These are phyloP conservation scores for Metallyticus violacea DNA, from an alignment of 2,888 invertebrate species.

Conservation along the genomic window DNA sequence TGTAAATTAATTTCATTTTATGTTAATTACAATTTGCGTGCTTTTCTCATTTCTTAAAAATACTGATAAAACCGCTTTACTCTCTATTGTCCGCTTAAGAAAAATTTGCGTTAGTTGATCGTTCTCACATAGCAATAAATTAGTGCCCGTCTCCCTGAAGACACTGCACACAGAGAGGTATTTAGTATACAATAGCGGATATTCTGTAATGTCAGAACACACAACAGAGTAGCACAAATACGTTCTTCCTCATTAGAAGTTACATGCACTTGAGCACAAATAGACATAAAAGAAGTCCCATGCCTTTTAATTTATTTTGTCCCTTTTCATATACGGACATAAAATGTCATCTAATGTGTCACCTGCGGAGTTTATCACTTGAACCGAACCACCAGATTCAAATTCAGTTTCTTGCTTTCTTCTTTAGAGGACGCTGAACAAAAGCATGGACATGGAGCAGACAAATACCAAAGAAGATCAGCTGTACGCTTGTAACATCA, in stretches of 20 bases:
- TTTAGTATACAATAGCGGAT: background rate
- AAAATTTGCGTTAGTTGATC: background rate
- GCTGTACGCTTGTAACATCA: background rate
- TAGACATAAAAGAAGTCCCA: background rate
- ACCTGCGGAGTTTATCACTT: background rate
- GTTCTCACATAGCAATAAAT: background rate
- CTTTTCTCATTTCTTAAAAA: background rate
- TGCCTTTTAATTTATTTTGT: background rate
- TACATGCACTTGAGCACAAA: background rate
- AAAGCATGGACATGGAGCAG: background rate
- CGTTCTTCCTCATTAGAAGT: background rate
- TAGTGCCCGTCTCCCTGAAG: background rate
- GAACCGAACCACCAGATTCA: background rate
- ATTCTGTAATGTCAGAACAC: background rate
- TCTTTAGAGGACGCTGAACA: background rate
- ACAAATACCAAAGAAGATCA: background rate
- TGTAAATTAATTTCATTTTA: background rate
- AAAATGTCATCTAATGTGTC: background rate
- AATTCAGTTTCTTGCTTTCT: background rate
- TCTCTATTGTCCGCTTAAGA: background rate
- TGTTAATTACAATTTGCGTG: background rate
- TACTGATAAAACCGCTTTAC: background rate
- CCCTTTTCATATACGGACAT: background rate
- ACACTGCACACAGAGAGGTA: background rate
- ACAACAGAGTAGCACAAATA: background rate